A percentile compares a stretch with the other conserved stretches of the same genome.
Evolutionary conservation across 2,888 invertebrate genomes (phyloP).

Genomic region (Melipona beecheii): DNA sequence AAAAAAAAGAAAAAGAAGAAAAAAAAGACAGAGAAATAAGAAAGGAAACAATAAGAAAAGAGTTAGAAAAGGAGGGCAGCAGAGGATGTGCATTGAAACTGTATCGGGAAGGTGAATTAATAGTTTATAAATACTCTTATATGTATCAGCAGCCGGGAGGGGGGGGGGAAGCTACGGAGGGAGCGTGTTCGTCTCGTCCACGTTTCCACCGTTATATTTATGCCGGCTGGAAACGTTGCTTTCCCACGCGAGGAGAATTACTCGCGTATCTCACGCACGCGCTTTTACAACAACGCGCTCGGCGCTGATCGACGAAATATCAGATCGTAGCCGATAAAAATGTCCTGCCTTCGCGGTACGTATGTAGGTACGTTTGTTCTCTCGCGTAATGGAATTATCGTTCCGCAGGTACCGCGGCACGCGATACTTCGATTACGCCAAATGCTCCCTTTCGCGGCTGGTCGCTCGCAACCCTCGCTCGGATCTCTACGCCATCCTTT

Average conservation of each 20-base stretch:
- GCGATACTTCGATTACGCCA: slow-evolving; percentile 77
- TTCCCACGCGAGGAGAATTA: slow-evolving; percentile 74
- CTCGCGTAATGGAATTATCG: slow-evolving; percentile 77
- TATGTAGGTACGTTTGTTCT: slow-evolving; percentile 73
- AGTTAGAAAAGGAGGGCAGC: not conserved
- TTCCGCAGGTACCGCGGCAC: slow-evolving; percentile 67
- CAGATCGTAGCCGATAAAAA: slow-evolving; percentile 71
- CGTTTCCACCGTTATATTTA: slow-evolving; percentile 60
- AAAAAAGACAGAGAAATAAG: too few relatives aligned
- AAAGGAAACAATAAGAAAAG: not conserved
- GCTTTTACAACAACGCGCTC: slow-evolving; percentile 51
- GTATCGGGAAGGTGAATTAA: slow-evolving; percentile 24
- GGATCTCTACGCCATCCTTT: not conserved
- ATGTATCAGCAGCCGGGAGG: not conserved
- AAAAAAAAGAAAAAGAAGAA: not conserved
- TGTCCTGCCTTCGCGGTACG: slow-evolving; percentile 55
- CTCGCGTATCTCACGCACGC: slow-evolving; percentile 71
- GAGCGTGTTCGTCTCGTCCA: slow-evolving; percentile 22
- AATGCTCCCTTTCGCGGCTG: slow-evolving; percentile 65
- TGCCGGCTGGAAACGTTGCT: slow-evolving; percentile 60
- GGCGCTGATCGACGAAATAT: slow-evolving; percentile 70
- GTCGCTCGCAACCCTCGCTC: slow-evolving; percentile 5
- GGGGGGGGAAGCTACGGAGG: slow-evolving; percentile 32
- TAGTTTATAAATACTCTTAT: slow-evolving; percentile 23
- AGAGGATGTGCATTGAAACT: slow-evolving; percentile 8